Conservation (phyloP, 2,113 vertebrate species). For the Callospermophilus lateralis region DNA sequence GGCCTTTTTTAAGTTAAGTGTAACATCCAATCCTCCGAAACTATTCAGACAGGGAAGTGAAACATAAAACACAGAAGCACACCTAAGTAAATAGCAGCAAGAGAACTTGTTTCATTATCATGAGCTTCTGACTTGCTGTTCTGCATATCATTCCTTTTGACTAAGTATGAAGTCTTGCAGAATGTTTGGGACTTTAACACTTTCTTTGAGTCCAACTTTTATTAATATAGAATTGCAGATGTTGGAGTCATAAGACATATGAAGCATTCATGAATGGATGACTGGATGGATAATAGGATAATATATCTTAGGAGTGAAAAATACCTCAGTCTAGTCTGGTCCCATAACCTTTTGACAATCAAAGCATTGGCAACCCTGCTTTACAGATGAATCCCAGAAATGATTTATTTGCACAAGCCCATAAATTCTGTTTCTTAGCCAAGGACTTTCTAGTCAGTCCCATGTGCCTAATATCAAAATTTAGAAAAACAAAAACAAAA, state of each 20-base stretch:
- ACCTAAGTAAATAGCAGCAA: background rate
- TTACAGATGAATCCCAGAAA: conserved; percentile 27
- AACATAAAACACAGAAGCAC: background rate
- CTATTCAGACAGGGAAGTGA: background rate
- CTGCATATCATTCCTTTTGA: conserved; percentile 41
- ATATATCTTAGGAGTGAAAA: conserved; percentile 13
- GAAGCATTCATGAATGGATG: conserved; percentile 33
- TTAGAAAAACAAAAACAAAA: conserved; percentile 34
- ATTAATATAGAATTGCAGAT: conserved; percentile 2
- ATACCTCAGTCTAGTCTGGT: background rate
- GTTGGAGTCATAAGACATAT: conserved; percentile 5
- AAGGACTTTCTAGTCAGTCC: background rate
- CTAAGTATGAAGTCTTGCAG: background rate
- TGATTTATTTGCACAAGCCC: conserved; percentile 1
- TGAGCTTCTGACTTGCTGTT: conserved; percentile 12
- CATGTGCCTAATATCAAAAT: background rate
- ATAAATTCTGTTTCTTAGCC: background rate
- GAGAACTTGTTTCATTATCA: background rate
- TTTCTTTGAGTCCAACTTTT: conserved; percentile 30
- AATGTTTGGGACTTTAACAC: background rate
- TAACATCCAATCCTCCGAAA: background rate
- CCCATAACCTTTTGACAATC: background rate
- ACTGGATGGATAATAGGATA: background rate
- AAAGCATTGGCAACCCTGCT: background rate
- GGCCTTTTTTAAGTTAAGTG: background rate